Evolutionary conservation across 2,113 vertebrate species (phyloP), one percentile per base, ranked within the genome.

Genomic region (Tetrax tetrax): DNA sequence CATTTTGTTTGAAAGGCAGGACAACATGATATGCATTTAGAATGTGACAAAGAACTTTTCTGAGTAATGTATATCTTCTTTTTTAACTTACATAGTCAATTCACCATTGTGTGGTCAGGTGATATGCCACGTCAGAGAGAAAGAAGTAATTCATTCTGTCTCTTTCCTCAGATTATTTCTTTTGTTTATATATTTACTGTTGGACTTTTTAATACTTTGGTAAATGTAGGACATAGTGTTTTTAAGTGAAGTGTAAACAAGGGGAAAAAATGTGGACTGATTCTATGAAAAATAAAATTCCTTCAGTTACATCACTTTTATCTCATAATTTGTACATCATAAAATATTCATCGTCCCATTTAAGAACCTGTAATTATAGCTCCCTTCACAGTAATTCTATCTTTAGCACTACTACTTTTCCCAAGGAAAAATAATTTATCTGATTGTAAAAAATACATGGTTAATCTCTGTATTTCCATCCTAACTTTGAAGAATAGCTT

Each of bases 31-130:
- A 56, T 61, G 37, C 60, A 96, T 93, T 87, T 93, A 60, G 41
- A 96, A 83, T 80, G n/a, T 96, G 90, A 89, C 77, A 94, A 95
- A 84, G 22, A 93, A 53, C 66, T 95, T 83, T 93, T 87, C 87
- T 96, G 83, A 96, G 50, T 84, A 91, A 79, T 6, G 25, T 68
- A 38, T 91, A 28, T 33, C 14, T 87, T 71, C 23, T 85, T 92
- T 92, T 83, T 94, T 90, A 92, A 80, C 35, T 81, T 91, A 50
- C 20, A 47, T 18, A 79, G 23, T 71, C 50, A 95, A 24, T 95
- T 95, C 41, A 64, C 68, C 33, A 25, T 43, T 88, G 9, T 45
- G 71, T 61, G 51, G 41, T 54, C 38, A 86, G 31, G 38, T 76
- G 75, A 94, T 79, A 60, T 35, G 37, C 54, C 82, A 86, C 50